Evolutionary conservation across 2,113 vertebrate genomes (phyloP).

Genomic region (Ceratotherium simum): DNA sequence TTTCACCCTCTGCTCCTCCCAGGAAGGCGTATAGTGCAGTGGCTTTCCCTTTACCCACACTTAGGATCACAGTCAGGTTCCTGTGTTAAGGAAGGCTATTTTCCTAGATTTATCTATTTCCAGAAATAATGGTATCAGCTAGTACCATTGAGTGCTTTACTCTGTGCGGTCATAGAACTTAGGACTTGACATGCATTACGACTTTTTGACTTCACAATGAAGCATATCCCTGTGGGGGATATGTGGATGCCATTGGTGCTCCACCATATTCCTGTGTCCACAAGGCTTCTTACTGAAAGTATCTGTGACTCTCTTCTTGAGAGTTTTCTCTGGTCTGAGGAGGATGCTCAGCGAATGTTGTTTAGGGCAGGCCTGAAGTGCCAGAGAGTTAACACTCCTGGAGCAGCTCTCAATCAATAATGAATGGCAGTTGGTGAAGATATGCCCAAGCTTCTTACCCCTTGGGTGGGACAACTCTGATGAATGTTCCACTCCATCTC

Average conservation of each 20-base stretch:
- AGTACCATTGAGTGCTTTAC: not conserved
- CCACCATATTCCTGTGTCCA: not conserved
- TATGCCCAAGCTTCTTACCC: not conserved
- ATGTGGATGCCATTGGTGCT: rapidly evolving
- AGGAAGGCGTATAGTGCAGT: not conserved
- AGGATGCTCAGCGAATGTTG: not conserved
- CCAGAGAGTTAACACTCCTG: not conserved
- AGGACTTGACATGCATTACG: not conserved
- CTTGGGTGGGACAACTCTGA: not conserved
- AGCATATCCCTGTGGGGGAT: too few relatives aligned
- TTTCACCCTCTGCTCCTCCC: not conserved
- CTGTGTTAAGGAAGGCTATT: not conserved
- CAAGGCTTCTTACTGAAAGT: not conserved
- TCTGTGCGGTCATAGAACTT: not conserved
- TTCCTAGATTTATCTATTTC: not conserved
- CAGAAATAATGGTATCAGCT: not conserved
- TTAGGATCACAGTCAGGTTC: not conserved
- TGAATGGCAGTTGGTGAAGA: not conserved
- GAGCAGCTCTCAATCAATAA: not conserved
- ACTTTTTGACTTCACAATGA: not conserved
- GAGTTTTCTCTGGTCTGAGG: not conserved
- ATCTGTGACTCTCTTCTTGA: not conserved
- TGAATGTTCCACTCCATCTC: not conserved
- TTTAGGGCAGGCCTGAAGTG: not conserved
- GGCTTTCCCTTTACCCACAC: not conserved